Conservation (phyloP, 2,797 vertebrate genomes). For the Lophius americanus region DNA sequence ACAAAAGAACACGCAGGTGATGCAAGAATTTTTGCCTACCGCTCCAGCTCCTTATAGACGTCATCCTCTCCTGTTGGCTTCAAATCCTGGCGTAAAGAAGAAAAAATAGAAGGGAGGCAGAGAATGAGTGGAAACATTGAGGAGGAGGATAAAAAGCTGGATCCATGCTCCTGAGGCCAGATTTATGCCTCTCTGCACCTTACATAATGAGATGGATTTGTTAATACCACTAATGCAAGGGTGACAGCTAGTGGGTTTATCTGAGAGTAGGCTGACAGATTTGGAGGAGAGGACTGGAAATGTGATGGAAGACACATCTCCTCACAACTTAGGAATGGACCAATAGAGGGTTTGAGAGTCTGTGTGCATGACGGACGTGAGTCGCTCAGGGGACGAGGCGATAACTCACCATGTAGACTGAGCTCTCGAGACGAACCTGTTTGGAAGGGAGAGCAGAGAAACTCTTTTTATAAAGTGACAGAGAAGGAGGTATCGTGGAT, state of each 20-base stretch:
- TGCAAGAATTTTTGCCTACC: slow-evolving; percentile 70
- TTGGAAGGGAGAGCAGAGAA: slow-evolving; percentile 51
- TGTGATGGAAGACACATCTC: slow-evolving; percentile 57
- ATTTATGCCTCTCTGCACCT: slow-evolving; percentile 66
- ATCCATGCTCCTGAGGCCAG: slow-evolving; percentile 46
- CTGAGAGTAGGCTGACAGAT: slow-evolving; percentile 55
- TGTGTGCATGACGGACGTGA: slow-evolving; percentile 34
- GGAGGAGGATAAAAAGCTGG: slow-evolving; percentile 47
- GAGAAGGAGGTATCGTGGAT: slow-evolving; percentile 42
- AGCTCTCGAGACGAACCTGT: slow-evolving; percentile 75
- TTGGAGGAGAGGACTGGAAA: slow-evolving; percentile 32
- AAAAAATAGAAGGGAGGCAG: slow-evolving; percentile 19
- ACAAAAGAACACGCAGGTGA: slow-evolving; percentile 56
- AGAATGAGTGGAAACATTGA: slow-evolving; percentile 24
- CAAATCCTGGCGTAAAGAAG: slow-evolving; percentile 75
- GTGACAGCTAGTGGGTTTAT: slow-evolving; percentile 65
- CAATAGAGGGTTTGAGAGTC: slow-evolving; percentile 29
- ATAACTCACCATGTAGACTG: slow-evolving; percentile 86
- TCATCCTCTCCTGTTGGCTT: slow-evolving; percentile 80
- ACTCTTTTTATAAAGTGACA: slow-evolving; percentile 69
- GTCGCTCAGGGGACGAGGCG: slow-evolving; percentile 35
- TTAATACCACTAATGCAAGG: slow-evolving; percentile 79
- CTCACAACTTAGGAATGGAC: slow-evolving; percentile 56
- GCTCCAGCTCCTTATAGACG: slow-evolving; percentile 84
- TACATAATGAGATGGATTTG: slow-evolving; percentile 74